Conservation (phyloP, 2,113 vertebrate species). For the Anolis sagrei region DNA sequence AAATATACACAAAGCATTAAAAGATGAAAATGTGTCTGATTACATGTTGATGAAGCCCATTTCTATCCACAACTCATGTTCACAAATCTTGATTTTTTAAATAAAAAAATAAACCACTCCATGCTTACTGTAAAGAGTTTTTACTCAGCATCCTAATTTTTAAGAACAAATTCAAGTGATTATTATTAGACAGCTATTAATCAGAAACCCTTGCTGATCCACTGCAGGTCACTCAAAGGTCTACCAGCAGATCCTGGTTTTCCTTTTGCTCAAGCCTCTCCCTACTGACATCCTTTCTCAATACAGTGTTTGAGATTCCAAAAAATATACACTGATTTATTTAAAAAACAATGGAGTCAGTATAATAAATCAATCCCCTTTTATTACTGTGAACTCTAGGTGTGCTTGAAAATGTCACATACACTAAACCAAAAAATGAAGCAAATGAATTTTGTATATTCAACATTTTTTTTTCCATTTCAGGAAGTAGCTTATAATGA, state of each 20-base stretch:
- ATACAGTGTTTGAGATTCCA: too few relatives aligned
- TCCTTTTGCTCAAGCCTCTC: neutral
- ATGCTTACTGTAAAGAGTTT: too few relatives aligned
- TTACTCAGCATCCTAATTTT: neutral
- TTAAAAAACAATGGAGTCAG: neutral
- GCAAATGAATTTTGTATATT: slow-evolving; percentile 67
- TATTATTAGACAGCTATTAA: neutral
- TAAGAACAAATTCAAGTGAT: neutral
- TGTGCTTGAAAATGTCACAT: slow-evolving; percentile 52
- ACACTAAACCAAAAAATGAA: slow-evolving; percentile 70
- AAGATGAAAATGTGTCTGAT: neutral
- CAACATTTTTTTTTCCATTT: slow-evolving; percentile 70
- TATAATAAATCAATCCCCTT: slow-evolving; percentile 12
- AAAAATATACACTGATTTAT: too few relatives aligned
- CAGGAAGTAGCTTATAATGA: slow-evolving; percentile 75
- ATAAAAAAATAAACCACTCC: neutral
- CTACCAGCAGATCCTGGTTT: neutral
- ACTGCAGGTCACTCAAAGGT: neutral
- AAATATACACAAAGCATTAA: neutral
- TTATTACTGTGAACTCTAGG: slow-evolving; percentile 40
- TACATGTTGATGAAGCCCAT: neutral
- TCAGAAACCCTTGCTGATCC: neutral
- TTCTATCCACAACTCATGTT: neutral
- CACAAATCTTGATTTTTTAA: neutral
- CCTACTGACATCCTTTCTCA: too few relatives aligned